phyloP scores from a whole-genome alignment of 2,113 vertebrate species.

The Nibea albiflora region DNA sequence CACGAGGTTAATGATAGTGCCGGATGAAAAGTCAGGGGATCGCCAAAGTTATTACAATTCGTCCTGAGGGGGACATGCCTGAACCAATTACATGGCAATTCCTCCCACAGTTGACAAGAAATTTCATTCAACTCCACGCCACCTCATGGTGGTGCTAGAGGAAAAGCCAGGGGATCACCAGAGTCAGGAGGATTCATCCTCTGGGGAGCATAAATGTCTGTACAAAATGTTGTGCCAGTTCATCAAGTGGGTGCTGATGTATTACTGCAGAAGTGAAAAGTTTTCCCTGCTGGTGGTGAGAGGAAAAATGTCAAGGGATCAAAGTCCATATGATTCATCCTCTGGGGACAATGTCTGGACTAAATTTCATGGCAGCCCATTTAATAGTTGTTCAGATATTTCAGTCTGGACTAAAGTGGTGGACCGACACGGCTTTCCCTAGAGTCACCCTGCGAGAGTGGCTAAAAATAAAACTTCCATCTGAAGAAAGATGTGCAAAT shows the following conservation, averaged over 20 bases:
- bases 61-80: not conserved
- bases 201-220: not conserved
- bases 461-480: conserved; percentile 7
- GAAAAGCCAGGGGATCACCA: too few species aligned
- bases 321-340: not conserved
- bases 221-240: not conserved
- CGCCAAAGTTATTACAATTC: not conserved
- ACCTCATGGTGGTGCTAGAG: not conserved
- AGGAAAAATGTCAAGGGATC: not conserved
- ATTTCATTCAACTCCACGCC: not conserved
- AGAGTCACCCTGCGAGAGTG: not conserved
- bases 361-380: not conserved
- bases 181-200: not conserved
- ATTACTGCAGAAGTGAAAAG: not conserved
- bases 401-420: not conserved
- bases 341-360: not conserved
- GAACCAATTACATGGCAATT: not conserved
- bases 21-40: not conserved
- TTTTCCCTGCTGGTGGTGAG: not conserved
- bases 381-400: not conserved
- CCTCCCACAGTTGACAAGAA: too few species aligned
- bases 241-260: too few species aligned
- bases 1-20: not conserved
- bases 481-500: not conserved
- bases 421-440: not conserved